These are phyloP conservation scores for Pangasius larnaudii DNA, from an alignment of 2,797 vertebrate genomes.

Conservation along the genomic window DNA sequence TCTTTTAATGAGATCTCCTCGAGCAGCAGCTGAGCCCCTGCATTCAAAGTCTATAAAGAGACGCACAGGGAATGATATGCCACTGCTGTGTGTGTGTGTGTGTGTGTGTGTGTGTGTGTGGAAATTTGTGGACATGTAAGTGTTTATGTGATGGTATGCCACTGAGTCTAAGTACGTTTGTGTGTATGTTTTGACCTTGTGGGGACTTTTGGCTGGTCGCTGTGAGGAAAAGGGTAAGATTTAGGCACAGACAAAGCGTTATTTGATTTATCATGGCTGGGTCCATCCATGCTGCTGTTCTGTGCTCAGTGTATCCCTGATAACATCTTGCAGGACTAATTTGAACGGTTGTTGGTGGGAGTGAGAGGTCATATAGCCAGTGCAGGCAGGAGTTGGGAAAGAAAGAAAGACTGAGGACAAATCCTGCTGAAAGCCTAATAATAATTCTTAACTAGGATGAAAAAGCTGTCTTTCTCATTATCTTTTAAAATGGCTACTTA, in stretches of 20 bases:
- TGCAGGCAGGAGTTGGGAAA: neutral
- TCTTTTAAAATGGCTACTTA: neutral
- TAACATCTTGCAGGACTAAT: neutral
- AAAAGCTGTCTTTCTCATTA: neutral
- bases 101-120: conserved; percentile 13
- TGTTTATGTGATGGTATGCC: neutral
- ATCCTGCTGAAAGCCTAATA: neutral
- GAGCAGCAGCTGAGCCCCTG: conserved; percentile 39
- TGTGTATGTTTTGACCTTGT: neutral
- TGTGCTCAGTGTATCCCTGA: neutral
- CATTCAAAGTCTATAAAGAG: conserved; percentile 20
- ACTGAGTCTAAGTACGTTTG: no score
- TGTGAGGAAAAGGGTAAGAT: neutral
- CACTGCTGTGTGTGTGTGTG: neutral
- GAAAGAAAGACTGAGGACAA: neutral
- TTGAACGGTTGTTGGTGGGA: neutral
- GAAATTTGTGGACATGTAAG: neutral
- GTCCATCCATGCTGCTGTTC: neutral
- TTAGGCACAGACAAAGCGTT: neutral
- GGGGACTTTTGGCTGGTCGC: neutral
- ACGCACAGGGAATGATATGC: conserved; percentile 30
- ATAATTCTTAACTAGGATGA: neutral
- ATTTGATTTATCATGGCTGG: neutral
- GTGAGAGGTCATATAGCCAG: neutral
- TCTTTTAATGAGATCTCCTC: conserved; percentile 61